Percentiles rank a stretch among this genome's conserved stretches.
Conservation (phyloP, 2,888 invertebrate species). For the Phanerotoma sp. region DNA sequence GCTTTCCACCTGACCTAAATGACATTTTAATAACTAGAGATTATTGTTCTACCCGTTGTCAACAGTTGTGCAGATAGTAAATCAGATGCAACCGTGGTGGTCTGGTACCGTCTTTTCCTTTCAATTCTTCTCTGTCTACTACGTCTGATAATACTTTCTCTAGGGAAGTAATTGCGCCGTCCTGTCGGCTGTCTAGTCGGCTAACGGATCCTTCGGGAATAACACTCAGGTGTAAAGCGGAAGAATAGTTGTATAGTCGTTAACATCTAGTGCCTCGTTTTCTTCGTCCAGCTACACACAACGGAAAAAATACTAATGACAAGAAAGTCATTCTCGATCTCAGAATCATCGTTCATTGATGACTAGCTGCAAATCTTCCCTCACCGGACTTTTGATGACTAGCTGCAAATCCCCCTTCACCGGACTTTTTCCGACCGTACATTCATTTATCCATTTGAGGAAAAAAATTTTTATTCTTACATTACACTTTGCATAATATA, state of each 20-base stretch:
- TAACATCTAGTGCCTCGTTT: conserved; percentile 29
- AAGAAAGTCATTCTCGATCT: too few species aligned
- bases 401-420: too few species aligned
- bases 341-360: too few species aligned
- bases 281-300: conserved; percentile 26
- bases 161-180: conserved; percentile 31
- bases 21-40: conserved; percentile 26
- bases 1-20: conserved; percentile 21
- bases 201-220: too few species aligned
- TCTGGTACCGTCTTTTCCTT: not conserved
- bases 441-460: too few species aligned
- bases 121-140: conserved; percentile 5
- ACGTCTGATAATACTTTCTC: too few species aligned
- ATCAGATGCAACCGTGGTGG: conserved; percentile 16
- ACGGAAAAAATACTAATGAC: too few species aligned
- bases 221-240: conserved; percentile 27
- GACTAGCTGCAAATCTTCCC: too few species aligned
- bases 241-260: conserved; percentile 31
- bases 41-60: not conserved
- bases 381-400: too few species aligned
- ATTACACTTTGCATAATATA: too few species aligned
- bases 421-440: too few species aligned
- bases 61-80: not conserved
- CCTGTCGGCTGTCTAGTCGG: conserved; percentile 11
- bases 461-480: too few species aligned